Percentiles rank a stretch among this genome's conserved stretches.
Evolutionary conservation across 2,797 vertebrate species (phyloP).

Genomic region (Acrossocheilus wenchowensis): DNA sequence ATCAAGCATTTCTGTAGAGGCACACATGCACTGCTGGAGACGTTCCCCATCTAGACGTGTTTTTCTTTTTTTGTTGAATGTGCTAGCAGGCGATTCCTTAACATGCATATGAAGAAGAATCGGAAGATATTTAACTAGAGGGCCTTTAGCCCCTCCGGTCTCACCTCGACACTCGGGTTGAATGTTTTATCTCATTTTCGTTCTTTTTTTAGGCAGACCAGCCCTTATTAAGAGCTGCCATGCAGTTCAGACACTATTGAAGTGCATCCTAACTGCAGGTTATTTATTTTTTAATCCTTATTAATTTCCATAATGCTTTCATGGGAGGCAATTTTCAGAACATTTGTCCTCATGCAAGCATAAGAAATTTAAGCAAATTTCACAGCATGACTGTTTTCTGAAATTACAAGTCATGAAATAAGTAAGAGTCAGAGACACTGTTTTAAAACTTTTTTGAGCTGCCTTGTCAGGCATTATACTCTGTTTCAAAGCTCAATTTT

Average conservation of each 20-base stretch:
- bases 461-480: background rate
- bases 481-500: background rate
- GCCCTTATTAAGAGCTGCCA: background rate
- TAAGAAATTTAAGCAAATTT: background rate
- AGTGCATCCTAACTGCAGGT: slow-evolving; percentile 15
- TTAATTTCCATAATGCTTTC: slow-evolving; percentile 2
- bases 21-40: slow-evolving; percentile 44
- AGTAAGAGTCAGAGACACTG: background rate
- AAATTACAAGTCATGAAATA: background rate
- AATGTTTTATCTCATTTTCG: background rate
- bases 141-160: background rate
- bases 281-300: slow-evolving; percentile 26
- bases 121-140: background rate
- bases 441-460: background rate
- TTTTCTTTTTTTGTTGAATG: background rate
- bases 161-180: background rate
- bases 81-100: background rate
- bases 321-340: background rate
- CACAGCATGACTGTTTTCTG: background rate
- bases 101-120: background rate
- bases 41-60: background rate
- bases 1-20: slow-evolving; percentile 68
- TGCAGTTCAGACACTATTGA: slow-evolving; percentile 2
- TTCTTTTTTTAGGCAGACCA: background rate
- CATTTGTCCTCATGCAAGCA: slow-evolving; percentile 6